phyloP scores from a whole-genome alignment of 1,140 invertebrate genomes.

The Andrena cerasifolii region DNA sequence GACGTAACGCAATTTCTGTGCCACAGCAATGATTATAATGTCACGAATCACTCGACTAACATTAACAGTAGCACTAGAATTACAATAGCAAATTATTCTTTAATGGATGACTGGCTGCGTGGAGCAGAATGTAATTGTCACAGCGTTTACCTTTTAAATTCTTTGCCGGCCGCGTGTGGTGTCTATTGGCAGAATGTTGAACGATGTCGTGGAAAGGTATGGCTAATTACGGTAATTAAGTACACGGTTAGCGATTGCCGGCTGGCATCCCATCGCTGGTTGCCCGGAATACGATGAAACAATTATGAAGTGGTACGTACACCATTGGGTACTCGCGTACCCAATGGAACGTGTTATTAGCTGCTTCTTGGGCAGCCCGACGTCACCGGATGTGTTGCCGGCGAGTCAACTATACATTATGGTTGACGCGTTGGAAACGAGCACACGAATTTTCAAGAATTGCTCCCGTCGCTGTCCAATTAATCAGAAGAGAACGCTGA shows the following conservation, averaged over 20 bases:
- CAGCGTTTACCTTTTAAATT: neutral
- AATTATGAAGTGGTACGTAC: slow-evolving; percentile 64
- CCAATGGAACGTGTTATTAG: slow-evolving; percentile 69
- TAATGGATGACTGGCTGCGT: neutral
- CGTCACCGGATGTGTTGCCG: slow-evolving; percentile 44
- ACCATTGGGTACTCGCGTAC: slow-evolving; percentile 64
- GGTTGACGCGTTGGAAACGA: slow-evolving; percentile 11
- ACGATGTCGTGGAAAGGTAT: slow-evolving; percentile 13
- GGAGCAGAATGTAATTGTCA: too few species aligned
- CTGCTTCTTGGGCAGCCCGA: slow-evolving; percentile 58
- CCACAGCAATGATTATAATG: too few species aligned
- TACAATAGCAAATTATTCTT: too few species aligned
- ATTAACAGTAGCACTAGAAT: neutral
- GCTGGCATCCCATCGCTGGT: slow-evolving; percentile 46
- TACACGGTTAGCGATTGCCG: slow-evolving; percentile 9
- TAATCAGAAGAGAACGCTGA: too few species aligned
- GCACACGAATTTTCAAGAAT: slow-evolving; percentile 2
- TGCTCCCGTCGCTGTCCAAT: neutral
- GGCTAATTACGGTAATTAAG: slow-evolving; percentile 35
- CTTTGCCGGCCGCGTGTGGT: neutral
- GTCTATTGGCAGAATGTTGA: slow-evolving; percentile 16
- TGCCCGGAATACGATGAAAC: slow-evolving; percentile 43
- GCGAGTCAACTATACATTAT: slow-evolving; percentile 63
- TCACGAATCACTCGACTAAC: neutral
- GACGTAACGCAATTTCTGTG: too few species aligned